A percentile compares a stretch with the other conserved stretches of the same genome.
Evolutionary conservation across 2,113 vertebrate genomes (phyloP).

Genomic region (Leucopsar rothschildi): DNA sequence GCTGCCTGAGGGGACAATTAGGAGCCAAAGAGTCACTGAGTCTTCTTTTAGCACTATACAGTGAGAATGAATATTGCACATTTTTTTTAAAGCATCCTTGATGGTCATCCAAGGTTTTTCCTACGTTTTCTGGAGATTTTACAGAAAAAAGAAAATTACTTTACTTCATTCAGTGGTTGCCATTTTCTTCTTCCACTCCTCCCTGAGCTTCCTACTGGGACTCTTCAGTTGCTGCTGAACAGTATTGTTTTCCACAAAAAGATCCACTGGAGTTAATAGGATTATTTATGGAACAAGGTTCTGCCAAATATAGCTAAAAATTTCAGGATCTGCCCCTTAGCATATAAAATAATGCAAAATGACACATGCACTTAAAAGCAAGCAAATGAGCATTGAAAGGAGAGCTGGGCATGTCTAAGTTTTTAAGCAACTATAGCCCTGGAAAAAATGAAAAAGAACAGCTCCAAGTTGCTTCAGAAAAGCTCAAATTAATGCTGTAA

Average conservation of each 20-base stretch:
- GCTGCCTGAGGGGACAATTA: conserved; percentile 1
- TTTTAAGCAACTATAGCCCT: neutral
- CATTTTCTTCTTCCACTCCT: neutral
- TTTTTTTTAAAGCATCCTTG: neutral
- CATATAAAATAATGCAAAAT: neutral
- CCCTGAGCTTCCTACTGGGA: neutral
- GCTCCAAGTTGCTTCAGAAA: neutral
- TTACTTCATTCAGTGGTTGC: neutral
- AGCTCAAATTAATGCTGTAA: neutral
- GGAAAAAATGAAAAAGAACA: neutral
- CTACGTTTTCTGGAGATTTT: neutral
- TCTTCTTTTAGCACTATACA: neutral
- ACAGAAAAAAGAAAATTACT: neutral
- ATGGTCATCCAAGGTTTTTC: neutral
- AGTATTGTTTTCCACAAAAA: neutral
- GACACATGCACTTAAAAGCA: neutral
- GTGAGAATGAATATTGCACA: neutral
- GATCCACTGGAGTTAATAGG: neutral
- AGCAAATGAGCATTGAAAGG: neutral
- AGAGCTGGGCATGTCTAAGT: neutral
- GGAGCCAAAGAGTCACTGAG: neutral
- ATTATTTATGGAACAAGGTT: neutral
- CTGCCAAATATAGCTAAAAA: conserved; percentile 9
- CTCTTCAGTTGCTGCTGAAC: neutral
- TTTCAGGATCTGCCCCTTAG: neutral